Base-by-base conservation (phyloP, 2,113 vertebrate genomes). In the Istiophorus platypterus region DNA sequence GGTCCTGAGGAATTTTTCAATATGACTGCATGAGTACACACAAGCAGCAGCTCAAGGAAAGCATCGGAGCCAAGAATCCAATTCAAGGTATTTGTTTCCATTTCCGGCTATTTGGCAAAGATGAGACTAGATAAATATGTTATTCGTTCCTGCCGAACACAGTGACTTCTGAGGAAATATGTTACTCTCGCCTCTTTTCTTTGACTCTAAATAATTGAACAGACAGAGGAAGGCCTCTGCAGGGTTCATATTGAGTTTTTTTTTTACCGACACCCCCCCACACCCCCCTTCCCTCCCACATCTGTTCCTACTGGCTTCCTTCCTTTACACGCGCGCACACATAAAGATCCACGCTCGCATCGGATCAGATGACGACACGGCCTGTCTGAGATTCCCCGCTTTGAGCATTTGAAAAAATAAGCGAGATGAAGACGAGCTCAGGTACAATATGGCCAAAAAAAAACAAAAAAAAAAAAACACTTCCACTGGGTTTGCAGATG, bases 141-240 rank as follows among this genome's bases (percentile, higher is more conserved):
- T 86, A 92, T 91, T 91, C 87, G 80, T 86, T 91, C 75, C 65
- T 81, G 70, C 86, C 31, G 77, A 91, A 90, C 76, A 79, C 71
- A 80, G 72, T 81, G 86, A 82, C 91, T 92, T 93, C 88, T 86
- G 91, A 88, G 89, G 89, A 92, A 92, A 90, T 59, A 72, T 84
- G 86, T 89, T 92, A 78, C 85, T 81, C 65, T 65, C 56, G 77
- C 85, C 89, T 92, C 89, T 90, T 92, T 92, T 93, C 88, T 93
- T 92, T 89, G 87, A 92, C 87, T 93, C 88, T 95, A 94, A 96
- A 95, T 95, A 95, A 95, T 95, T 95, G 89, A 95, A 93, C 82
- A 95, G 91, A 91, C 87, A 80, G 82, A 92, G 67, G 72, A 89
- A 89, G 90, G 91, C 92, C 93, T 95, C 94, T 78, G 83, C 86